Evolutionary conservation across 2,888 invertebrate species (phyloP).

Genomic region (Eupithecia centaureata): DNA sequence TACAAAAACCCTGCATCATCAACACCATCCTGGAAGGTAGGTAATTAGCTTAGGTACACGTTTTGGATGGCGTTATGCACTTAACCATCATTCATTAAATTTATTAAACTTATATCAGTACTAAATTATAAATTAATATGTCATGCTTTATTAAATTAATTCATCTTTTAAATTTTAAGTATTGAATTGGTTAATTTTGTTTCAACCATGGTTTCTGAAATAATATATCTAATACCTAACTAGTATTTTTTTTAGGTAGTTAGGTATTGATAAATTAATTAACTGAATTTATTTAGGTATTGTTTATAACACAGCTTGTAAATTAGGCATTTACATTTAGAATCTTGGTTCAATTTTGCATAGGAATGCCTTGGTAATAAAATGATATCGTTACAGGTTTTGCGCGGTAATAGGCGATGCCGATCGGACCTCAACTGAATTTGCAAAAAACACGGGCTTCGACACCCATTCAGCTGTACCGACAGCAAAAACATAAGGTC

Average conservation of each 20-base stretch:
- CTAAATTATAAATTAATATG: background rate
- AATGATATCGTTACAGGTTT: slow-evolving; percentile 69
- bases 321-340: background rate
- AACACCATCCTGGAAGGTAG: slow-evolving; percentile 64
- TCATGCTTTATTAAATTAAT: background rate
- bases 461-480: slow-evolving; percentile 58
- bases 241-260: background rate
- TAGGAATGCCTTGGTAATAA: slow-evolving; percentile 55
- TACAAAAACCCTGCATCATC: slow-evolving; percentile 74
- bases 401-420: slow-evolving; percentile 67
- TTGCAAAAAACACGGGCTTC: slow-evolving; percentile 68
- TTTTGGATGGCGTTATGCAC: slow-evolving; percentile 54
- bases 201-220: background rate
- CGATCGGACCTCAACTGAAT: slow-evolving; percentile 65
- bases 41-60: slow-evolving; percentile 73
- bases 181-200: background rate
- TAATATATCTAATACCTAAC: background rate
- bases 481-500: slow-evolving; percentile 45
- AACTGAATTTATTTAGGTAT: background rate
- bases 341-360: slow-evolving; percentile 52
- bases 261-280: background rate
- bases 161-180: background rate
- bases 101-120: too few species aligned
- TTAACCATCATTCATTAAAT: slow-evolving; percentile 5
- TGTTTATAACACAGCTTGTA: background rate